Percentiles rank a stretch among this genome's conserved stretches.
Evolutionary conservation across 2,797 vertebrate genomes (phyloP).

Genomic region (Adelosebastes latens): DNA sequence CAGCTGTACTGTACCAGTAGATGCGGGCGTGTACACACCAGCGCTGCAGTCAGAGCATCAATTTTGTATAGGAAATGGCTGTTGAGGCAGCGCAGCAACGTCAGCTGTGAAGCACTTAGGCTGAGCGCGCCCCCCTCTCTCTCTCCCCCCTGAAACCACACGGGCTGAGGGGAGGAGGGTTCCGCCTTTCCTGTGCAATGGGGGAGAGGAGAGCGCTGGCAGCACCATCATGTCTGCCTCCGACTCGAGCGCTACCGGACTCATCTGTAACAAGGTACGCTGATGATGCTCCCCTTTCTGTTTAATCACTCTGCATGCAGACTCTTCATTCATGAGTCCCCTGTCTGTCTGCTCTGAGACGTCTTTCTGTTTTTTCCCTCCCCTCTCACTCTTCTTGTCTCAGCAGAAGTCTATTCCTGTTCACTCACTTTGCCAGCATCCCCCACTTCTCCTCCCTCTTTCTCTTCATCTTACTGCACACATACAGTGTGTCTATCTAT

Average conservation of each 20-base stretch:
- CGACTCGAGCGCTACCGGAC: slow-evolving; percentile 84
- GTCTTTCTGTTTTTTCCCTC: slow-evolving; percentile 8
- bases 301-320: slow-evolving; percentile 61
- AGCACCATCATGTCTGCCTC: slow-evolving; percentile 83
- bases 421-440: slow-evolving; percentile 66
- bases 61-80: slow-evolving; percentile 83
- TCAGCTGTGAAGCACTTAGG: slow-evolving; percentile 79
- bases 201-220: slow-evolving; percentile 72
- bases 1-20: slow-evolving; percentile 46
- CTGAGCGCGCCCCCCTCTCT: slow-evolving; percentile 58
- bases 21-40: slow-evolving; percentile 64
- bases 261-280: slow-evolving; percentile 84
- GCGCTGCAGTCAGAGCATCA: slow-evolving; percentile 82
- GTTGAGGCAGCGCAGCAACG: slow-evolving; percentile 73
- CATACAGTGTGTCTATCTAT: not conserved
- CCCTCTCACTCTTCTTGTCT: slow-evolving; percentile 45
- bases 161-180: slow-evolving; percentile 67
- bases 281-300: slow-evolving; percentile 52
- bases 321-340: slow-evolving; percentile 36
- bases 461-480: slow-evolving; percentile 26
- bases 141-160: slow-evolving; percentile 63
- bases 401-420: slow-evolving; percentile 61
- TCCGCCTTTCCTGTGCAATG: slow-evolving; percentile 68
- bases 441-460: slow-evolving; percentile 29
- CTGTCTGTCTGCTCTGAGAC: slow-evolving; percentile 47